Percentiles rank a stretch among this genome's conserved stretches.
phyloP scores from a whole-genome alignment of 2,888 invertebrate species.

The Phasia obesa region DNA sequence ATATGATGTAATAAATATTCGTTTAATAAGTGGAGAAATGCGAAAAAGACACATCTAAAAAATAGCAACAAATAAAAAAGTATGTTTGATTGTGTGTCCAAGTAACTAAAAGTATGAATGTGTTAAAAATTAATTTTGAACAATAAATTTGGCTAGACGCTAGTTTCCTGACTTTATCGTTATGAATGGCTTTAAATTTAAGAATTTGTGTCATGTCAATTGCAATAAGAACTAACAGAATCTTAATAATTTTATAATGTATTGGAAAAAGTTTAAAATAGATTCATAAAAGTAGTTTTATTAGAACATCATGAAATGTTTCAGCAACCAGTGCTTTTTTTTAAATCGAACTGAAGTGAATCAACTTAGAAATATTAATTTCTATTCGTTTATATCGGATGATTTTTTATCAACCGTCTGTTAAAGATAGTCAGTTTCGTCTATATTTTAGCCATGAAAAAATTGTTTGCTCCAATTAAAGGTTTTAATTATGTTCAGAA shows the following conservation, averaged over 20 bases:
- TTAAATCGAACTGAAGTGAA: no score
- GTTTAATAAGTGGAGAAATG: slow-evolving; percentile 70
- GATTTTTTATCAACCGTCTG: no score
- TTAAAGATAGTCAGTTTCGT: no score
- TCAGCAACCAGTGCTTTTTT: no score
- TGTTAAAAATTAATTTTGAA: slow-evolving; percentile 48
- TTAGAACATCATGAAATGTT: no score
- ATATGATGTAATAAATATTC: slow-evolving; percentile 69
- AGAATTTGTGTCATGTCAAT: slow-evolving; percentile 38
- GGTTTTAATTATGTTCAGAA: no score
- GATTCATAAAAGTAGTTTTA: background rate
- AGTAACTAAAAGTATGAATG: slow-evolving; percentile 32
- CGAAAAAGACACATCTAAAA: slow-evolving; percentile 31
- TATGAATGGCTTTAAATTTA: slow-evolving; percentile 15
- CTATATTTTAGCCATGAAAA: no score
- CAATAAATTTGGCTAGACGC: slow-evolving; percentile 36
- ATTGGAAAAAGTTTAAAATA: no score
- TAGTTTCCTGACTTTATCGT: slow-evolving; percentile 31
- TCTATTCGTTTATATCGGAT: no score
- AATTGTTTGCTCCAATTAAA: no score
- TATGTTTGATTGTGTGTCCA: slow-evolving; percentile 7
- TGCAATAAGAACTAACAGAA: background rate
- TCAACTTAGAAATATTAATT: no score
- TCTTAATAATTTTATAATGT: background rate
- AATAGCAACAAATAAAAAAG: no score